Conservation (phyloP, 2,113 vertebrate genomes). For the Hippocampus abdominalis region DNA sequence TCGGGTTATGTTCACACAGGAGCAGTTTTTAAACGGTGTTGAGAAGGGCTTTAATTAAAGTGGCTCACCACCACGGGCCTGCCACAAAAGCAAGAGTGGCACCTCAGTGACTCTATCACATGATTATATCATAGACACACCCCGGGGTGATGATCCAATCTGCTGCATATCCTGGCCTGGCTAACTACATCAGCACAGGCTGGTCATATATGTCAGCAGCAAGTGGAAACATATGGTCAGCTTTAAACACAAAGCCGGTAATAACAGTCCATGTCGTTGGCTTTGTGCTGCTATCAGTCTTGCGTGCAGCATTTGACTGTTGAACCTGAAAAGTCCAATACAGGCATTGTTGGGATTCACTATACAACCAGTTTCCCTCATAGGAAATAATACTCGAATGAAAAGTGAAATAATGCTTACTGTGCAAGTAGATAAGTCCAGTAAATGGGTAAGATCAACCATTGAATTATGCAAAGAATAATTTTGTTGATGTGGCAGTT, state of each 20-base stretch:
- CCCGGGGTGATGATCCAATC: constrained; percentile 29
- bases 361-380: not conserved
- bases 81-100: not conserved
- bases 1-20: not conserved
- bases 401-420: not conserved
- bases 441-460: no score
- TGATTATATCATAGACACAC: constrained; percentile 44
- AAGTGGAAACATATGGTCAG: constrained; percentile 55
- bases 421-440: no score
- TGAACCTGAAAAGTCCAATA: not conserved
- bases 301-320: constrained; percentile 52
- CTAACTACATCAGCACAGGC: constrained; percentile 50
- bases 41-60: not conserved
- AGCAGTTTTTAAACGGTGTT: not conserved
- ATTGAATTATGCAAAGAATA: no score
- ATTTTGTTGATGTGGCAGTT: no score
- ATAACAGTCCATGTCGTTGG: not conserved
- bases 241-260: constrained; percentile 29
- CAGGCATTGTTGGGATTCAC: not conserved
- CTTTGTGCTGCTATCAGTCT: constrained; percentile 8
- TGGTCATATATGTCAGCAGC: constrained; percentile 27
- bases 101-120: constrained; percentile 20
- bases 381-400: not conserved
- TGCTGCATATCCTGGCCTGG: constrained; percentile 43
- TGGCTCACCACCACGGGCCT: not conserved